phyloP scores from a whole-genome alignment of 2,113 vertebrate species.

The Gallinago undulata region DNA sequence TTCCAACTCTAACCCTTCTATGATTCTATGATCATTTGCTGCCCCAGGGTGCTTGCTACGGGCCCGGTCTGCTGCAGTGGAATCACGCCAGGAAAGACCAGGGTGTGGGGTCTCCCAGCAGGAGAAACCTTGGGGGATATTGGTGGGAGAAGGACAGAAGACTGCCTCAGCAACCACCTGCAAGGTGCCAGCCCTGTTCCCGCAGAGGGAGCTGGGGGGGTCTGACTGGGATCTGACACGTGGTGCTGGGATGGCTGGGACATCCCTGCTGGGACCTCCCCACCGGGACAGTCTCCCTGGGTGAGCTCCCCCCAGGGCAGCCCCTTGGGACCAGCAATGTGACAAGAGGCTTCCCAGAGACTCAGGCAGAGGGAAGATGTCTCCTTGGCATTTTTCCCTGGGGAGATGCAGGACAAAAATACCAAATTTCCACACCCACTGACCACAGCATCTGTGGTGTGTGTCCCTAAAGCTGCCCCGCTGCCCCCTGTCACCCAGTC shows the following conservation, averaged over 20 bases:
- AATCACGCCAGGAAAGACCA: background rate
- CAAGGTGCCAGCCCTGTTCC: background rate
- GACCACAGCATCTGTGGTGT: rapidly evolving
- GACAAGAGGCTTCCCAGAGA: background rate
- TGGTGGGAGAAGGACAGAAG: background rate
- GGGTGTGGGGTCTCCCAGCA: background rate
- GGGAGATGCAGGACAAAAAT: background rate
- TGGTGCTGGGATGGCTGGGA: background rate
- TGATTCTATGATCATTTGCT: background rate
- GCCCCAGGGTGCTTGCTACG: background rate
- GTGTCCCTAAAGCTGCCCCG: rapidly evolving
- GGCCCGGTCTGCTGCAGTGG: rapidly evolving
- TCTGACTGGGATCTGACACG: background rate
- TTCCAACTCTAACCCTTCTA: too few species aligned
- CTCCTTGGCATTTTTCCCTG: background rate
- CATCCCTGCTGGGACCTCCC: background rate
- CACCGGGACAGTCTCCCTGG: rapidly evolving
- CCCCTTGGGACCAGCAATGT: rapidly evolving
- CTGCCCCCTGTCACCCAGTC: rapidly evolving
- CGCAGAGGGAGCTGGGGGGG: background rate
- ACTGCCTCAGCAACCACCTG: background rate
- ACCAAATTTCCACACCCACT: background rate
- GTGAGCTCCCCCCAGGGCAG: rapidly evolving
- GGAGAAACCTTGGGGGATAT: background rate
- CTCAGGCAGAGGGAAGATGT: rapidly evolving